Conservation (phyloP, 2,888 invertebrate species). For the Lasioglossum calceatum region DNA sequence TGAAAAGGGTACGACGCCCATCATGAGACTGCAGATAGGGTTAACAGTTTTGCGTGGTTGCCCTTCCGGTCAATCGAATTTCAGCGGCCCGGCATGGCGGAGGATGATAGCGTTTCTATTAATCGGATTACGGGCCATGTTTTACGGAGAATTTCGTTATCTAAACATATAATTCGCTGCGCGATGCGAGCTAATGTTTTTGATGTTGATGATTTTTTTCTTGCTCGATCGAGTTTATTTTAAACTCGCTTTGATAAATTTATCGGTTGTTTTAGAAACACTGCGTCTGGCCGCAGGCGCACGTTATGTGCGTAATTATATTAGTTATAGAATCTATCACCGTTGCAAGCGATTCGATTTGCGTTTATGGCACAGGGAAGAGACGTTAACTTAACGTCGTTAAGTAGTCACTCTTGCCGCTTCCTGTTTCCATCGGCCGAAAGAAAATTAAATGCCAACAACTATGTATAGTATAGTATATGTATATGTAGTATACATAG, state of each 20-base stretch:
- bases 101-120: neutral
- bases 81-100: neutral
- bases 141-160: neutral
- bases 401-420: no score
- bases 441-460: no score
- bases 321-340: no score
- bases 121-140: conserved; percentile 1
- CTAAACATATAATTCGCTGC: neutral
- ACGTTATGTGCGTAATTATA: no score
- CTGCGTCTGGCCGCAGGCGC: neutral
- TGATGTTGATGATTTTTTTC: neutral
- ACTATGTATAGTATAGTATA: no score
- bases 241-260: neutral
- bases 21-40: neutral
- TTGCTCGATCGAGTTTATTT: neutral
- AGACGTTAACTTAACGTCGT: no score
- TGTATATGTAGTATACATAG: no score
- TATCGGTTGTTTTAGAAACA: conserved; percentile 11
- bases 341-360: no score
- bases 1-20: neutral
- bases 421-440: no score
- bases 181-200: neutral
- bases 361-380: no score
- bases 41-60: neutral
- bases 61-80: neutral